phyloP scores from a whole-genome alignment of 2,888 invertebrate species.

The Thymelicus acteon region DNA sequence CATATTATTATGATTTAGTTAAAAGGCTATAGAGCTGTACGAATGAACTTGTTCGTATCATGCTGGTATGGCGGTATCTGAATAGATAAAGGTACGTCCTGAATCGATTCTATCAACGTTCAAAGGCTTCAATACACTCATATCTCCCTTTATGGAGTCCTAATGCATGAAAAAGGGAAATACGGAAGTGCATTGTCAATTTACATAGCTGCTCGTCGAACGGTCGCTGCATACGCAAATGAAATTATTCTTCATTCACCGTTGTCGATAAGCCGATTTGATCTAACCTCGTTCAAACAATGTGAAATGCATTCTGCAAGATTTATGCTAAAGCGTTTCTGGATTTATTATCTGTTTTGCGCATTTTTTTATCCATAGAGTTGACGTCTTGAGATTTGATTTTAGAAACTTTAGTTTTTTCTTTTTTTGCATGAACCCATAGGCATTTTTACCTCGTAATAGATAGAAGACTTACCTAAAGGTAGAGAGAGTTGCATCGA shows the following conservation, averaged over 20 bases:
- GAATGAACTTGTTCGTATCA: too few species aligned
- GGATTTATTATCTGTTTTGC: not conserved
- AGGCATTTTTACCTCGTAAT: too few species aligned
- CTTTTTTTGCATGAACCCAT: too few species aligned
- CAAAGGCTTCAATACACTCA: conserved; percentile 10
- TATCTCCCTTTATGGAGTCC: not conserved
- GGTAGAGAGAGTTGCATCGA: not conserved
- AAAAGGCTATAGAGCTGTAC: not conserved
- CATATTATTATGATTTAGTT: not conserved
- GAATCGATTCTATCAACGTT: conserved; percentile 10
- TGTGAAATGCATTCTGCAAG: conserved; percentile 53
- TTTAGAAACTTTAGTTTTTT: too few species aligned
- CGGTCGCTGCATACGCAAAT: conserved; percentile 60
- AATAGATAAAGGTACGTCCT: not conserved
- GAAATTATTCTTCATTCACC: conserved; percentile 70
- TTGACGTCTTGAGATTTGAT: not conserved
- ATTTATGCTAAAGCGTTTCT: conserved; percentile 42
- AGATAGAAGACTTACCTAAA: too few species aligned
- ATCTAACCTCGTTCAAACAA: conserved; percentile 78
- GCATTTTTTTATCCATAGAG: not conserved
- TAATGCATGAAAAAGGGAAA: conserved; percentile 35
- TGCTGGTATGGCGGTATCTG: too few species aligned
- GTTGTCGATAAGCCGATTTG: conserved; percentile 77
- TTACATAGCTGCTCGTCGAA: conserved; percentile 31
- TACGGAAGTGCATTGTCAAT: conserved; percentile 43